A percentile compares a stretch with the other conserved stretches of the same genome.
Evolutionary conservation across 2,113 vertebrate genomes (phyloP).

Genomic region (Cryptotis parvus): DNA sequence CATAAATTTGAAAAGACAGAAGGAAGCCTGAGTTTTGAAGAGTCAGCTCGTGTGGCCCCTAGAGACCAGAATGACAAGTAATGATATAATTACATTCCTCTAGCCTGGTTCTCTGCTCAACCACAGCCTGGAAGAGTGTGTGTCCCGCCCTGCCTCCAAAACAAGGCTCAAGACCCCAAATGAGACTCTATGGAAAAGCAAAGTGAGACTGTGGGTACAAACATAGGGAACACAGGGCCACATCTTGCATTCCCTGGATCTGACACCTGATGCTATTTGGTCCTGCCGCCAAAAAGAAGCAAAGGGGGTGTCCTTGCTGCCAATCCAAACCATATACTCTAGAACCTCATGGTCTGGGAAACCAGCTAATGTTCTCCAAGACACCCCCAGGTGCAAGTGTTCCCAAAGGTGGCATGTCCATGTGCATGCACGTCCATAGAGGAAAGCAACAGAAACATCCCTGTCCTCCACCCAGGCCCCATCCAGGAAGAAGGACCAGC

Average conservation of each 20-base stretch:
- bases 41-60: slow-evolving; percentile 28
- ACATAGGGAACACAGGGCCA: too few species aligned
- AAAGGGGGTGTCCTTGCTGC: too few species aligned
- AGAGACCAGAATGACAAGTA: slow-evolving; percentile 41
- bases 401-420: background rate
- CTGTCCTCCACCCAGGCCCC: fast-evolving
- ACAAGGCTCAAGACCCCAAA: too few species aligned
- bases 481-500: too few species aligned
- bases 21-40: slow-evolving; percentile 41
- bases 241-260: background rate
- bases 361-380: background rate
- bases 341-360: background rate
- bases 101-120: background rate
- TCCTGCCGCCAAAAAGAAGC: background rate
- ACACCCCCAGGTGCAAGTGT: too few species aligned
- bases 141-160: background rate
- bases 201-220: too few species aligned
- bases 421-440: fast-evolving
- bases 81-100: slow-evolving; percentile 32
- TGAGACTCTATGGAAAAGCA: too few species aligned
- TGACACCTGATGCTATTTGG: background rate
- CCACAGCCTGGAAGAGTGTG: background rate
- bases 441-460: background rate
- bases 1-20: slow-evolving; percentile 53
- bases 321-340: too few species aligned